Evolutionary conservation across 2,888 invertebrate species (phyloP).

Genomic region (Dynastes tityus): DNA sequence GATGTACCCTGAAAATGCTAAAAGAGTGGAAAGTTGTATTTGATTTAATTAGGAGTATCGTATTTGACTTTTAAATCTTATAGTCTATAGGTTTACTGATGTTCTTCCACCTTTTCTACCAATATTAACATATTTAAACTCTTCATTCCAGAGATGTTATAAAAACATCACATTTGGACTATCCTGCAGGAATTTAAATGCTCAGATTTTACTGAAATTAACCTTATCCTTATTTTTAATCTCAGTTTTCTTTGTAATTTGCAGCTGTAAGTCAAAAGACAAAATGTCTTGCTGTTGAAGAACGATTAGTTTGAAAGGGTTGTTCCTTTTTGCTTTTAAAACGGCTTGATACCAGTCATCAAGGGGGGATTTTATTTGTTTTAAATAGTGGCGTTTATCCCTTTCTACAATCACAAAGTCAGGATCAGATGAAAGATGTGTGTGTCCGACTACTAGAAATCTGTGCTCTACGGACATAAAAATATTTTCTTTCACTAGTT

Average conservation of each 20-base stretch:
- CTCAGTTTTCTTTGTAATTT: too few species aligned
- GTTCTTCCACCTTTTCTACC: constrained; percentile 7
- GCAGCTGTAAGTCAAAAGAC: too few species aligned
- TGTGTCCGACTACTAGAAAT: too few species aligned
- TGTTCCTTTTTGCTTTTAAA: constrained; percentile 36
- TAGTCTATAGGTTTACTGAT: neutral
- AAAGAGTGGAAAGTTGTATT: too few species aligned
- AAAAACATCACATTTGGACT: constrained; percentile 7
- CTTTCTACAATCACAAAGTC: neutral
- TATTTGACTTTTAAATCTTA: too few species aligned
- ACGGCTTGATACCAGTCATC: neutral
- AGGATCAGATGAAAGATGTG: too few species aligned
- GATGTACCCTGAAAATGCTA: too few species aligned
- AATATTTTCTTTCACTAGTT: too few species aligned
- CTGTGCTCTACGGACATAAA: too few species aligned
- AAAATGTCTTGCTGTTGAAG: constrained; percentile 11
- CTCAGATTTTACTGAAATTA: constrained; percentile 36
- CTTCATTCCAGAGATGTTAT: constrained; percentile 17
- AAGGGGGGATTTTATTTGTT: neutral
- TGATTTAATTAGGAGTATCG: too few species aligned
- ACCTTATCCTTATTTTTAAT: constrained; percentile 12
- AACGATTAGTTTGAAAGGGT: constrained; percentile 36
- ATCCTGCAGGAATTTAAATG: constrained; percentile 30
- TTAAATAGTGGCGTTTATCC: neutral
- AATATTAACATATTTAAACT: constrained; percentile 20